phyloP scores from a whole-genome alignment of 2,888 invertebrate species.

The Sicus ferrugineus region DNA sequence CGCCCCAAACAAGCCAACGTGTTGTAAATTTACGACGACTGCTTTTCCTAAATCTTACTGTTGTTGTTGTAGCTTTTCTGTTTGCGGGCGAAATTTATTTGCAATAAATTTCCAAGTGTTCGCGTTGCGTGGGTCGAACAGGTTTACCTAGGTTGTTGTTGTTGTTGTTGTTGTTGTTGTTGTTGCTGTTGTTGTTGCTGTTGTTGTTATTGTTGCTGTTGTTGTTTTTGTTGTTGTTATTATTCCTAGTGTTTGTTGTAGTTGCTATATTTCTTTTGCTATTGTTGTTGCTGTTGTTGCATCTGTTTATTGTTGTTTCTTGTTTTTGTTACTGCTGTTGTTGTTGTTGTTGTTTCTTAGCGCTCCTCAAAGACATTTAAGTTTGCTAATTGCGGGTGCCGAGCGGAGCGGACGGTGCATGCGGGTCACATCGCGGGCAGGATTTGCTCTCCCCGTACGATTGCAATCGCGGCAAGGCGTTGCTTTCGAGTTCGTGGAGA shows the following conservation, averaged over 20 bases:
- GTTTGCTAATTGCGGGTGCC: slow-evolving; percentile 19
- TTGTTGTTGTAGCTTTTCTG: neutral
- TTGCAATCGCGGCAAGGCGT: slow-evolving; percentile 9
- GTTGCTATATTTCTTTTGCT: no score
- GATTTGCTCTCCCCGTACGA: neutral
- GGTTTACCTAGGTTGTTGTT: neutral
- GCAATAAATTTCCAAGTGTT: slow-evolving; percentile 28
- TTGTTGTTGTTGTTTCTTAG: neutral
- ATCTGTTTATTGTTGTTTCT: no score
- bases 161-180: no score
- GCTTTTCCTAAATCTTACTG: neutral
- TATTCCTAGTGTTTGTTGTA: slow-evolving; percentile 10
- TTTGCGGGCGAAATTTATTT: slow-evolving; percentile 23
- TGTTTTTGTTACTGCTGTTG: slow-evolving; percentile 9
- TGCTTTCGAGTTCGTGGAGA: neutral
- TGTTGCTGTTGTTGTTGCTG: no score
- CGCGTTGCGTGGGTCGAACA: slow-evolving; percentile 21
- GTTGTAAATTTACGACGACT: neutral
- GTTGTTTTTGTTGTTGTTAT: neutral
- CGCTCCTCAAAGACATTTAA: slow-evolving; percentile 3
- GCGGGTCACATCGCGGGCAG: neutral
- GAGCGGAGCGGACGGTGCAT: neutral
- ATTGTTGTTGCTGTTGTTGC: neutral
- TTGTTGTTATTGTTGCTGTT: no score
- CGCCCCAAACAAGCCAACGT: neutral